These are phyloP conservation scores for Cephus runcator DNA, from an alignment of 2,888 invertebrate genomes.

Conservation along the genomic window DNA sequence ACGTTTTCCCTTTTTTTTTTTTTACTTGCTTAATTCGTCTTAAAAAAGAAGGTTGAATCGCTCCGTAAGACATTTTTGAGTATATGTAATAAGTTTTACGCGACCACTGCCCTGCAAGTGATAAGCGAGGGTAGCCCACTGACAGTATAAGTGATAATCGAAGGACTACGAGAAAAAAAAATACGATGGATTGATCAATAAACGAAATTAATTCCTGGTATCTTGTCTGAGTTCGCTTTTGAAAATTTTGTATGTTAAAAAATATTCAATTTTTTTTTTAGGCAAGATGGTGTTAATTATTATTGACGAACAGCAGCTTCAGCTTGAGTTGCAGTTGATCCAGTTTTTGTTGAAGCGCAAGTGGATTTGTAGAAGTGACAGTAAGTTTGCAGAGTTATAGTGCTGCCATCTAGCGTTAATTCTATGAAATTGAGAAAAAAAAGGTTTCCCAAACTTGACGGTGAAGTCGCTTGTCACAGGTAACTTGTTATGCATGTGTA, in stretches of 20 bases:
- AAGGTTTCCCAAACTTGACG: background rate
- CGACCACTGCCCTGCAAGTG: background rate
- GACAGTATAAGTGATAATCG: background rate
- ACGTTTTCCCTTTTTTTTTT: background rate
- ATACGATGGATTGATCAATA: background rate
- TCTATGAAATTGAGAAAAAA: background rate
- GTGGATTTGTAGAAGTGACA: background rate
- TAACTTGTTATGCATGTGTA: background rate
- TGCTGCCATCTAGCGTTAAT: background rate
- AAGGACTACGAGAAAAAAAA: background rate
- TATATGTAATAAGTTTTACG: background rate
- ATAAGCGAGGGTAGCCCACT: background rate
- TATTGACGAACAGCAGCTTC: background rate
- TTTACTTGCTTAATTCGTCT: background rate
- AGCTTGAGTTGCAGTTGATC: background rate
- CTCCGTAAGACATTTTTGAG: background rate
- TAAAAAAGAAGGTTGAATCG: background rate
- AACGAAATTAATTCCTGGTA: background rate
- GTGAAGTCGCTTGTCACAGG: background rate
- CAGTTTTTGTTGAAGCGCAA: background rate
- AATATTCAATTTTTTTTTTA: background rate
- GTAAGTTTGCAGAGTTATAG: background rate
- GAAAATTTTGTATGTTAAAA: background rate
- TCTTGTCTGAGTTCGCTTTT: background rate
- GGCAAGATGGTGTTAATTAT: background rate